Evolutionary conservation across 2,113 vertebrate species (phyloP).

Genomic region (Vidua chalybeata): DNA sequence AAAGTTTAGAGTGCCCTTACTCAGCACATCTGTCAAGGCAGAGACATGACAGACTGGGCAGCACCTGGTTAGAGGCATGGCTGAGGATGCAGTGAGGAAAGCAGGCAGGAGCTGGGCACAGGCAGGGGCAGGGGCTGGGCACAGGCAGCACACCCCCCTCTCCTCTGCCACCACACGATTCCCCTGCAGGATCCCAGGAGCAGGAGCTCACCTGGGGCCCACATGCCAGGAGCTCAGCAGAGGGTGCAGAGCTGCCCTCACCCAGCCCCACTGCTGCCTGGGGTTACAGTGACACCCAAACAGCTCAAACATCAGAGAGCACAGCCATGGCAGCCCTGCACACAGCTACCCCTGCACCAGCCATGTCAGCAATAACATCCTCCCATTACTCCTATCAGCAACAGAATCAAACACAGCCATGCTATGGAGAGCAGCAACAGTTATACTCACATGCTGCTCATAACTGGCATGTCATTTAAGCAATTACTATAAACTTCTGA

Average conservation of each 20-base stretch:
- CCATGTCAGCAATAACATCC: neutral
- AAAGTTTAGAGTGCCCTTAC: neutral
- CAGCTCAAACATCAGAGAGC: neutral
- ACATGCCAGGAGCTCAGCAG: neutral
- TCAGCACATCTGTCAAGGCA: neutral
- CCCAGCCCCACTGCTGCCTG: rapidly evolving
- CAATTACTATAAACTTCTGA: neutral
- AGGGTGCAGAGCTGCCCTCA: neutral
- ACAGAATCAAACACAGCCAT: neutral
- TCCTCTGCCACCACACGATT: rapidly evolving
- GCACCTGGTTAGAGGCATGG: rapidly evolving
- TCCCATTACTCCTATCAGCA: neutral
- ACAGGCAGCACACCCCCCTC: neutral
- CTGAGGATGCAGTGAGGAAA: neutral
- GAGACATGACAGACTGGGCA: neutral
- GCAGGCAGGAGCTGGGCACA: neutral
- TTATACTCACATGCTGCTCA: rapidly evolving
- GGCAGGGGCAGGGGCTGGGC: neutral
- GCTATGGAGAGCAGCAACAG: neutral
- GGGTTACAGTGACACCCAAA: neutral
- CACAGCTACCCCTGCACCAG: neutral
- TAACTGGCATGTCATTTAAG: neutral
- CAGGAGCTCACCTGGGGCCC: neutral
- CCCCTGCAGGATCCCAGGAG: neutral
- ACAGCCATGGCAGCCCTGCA: rapidly evolving